These are phyloP conservation scores for Heteronetta atricapilla DNA, from an alignment of 2,113 vertebrate genomes.

Conservation along the genomic window DNA sequence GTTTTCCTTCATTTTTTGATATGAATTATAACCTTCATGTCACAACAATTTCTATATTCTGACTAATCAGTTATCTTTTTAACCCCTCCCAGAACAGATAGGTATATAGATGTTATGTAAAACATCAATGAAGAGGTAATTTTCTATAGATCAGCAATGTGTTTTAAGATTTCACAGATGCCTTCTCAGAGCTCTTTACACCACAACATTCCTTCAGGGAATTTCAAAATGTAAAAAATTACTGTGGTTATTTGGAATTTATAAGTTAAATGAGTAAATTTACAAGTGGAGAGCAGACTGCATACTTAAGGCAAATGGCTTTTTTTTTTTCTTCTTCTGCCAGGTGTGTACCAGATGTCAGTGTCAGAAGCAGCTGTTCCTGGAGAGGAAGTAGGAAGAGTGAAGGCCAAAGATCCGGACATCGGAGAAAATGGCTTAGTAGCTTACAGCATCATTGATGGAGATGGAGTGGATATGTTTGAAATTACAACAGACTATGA, in stretches of 20 bases:
- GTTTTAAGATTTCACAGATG: background rate
- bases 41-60: background rate
- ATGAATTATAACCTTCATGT: background rate
- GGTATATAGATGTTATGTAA: background rate
- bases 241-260: background rate
- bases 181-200: background rate
- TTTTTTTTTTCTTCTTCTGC: background rate
- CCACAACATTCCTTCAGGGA: background rate
- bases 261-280: background rate
- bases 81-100: background rate
- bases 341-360: slow-evolving; percentile 95
- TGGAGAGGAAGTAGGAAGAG: slow-evolving; percentile 91
- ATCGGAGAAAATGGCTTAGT: slow-evolving; percentile 94
- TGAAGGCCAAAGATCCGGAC: slow-evolving; percentile 96
- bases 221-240: background rate
- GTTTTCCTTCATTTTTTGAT: background rate
- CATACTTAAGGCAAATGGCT: background rate
- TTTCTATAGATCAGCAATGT: background rate
- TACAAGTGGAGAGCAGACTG: background rate
- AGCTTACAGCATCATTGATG: slow-evolving; percentile 90
- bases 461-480: slow-evolving; percentile 88
- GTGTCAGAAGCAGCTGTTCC: slow-evolving; percentile 90
- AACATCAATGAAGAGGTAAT: background rate
- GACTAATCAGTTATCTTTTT: background rate
- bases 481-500: slow-evolving; percentile 93